Evolutionary conservation across 2,797 vertebrate species (phyloP).

Genomic region (Cynopterus sphinx): DNA sequence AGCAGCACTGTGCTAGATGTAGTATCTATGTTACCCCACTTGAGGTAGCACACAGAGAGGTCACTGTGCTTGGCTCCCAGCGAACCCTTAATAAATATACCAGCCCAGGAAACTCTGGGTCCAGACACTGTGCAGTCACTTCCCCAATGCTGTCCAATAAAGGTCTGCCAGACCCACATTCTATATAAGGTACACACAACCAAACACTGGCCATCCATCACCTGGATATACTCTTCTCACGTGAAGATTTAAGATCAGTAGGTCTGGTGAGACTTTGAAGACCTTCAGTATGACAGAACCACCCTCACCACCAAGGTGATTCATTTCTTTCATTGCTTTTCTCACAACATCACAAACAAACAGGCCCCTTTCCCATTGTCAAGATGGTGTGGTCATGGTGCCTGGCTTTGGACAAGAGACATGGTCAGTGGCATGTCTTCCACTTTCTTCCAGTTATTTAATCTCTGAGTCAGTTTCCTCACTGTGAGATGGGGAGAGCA

Average conservation of each 20-base stretch:
- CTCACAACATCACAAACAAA: not conserved
- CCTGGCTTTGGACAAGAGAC: not conserved
- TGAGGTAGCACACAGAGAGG: rapidly evolving
- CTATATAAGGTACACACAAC: rapidly evolving
- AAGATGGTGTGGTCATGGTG: not conserved
- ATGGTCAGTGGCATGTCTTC: not conserved
- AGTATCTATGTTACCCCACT: rapidly evolving
- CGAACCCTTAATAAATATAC: not conserved
- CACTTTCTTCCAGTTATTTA: not conserved
- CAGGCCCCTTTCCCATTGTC: rapidly evolving
- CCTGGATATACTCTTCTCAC: not conserved
- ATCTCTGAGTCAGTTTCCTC: not conserved
- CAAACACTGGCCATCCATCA: rapidly evolving
- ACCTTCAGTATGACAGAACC: not conserved
- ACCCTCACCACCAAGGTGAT: not conserved
- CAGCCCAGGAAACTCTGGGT: not conserved
- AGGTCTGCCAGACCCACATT: not conserved
- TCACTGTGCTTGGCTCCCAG: not conserved
- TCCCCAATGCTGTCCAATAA: not conserved
- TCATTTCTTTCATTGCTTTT: not conserved
- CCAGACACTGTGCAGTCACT: not conserved
- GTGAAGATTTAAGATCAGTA: not conserved
- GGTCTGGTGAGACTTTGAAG: not conserved
- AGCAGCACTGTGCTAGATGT: not conserved
- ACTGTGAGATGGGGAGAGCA: not conserved